Evolutionary conservation across 1,140 invertebrate genomes (phyloP).

Genomic region (Drosophila ironensis): DNA sequence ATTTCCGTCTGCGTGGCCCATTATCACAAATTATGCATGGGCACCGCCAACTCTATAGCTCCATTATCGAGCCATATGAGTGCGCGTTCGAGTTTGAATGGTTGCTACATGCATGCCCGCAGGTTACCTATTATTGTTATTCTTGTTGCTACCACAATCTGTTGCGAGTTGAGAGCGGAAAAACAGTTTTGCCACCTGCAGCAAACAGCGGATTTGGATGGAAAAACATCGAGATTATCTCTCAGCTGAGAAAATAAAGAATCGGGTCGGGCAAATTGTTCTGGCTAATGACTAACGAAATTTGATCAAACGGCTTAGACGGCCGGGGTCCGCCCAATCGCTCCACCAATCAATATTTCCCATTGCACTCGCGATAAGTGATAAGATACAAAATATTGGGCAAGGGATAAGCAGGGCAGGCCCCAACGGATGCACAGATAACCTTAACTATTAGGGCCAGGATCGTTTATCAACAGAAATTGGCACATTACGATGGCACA

Average conservation of each 20-base stretch:
- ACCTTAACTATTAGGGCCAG: too few species aligned
- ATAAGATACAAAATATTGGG: too few species aligned
- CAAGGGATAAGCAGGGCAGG: too few species aligned
- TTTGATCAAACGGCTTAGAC: background rate
- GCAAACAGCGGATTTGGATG: background rate
- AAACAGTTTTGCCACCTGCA: constrained; percentile 16
- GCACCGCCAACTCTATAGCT: background rate
- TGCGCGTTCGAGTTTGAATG: background rate
- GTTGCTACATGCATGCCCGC: too few species aligned
- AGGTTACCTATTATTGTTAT: background rate
- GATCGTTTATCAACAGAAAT: constrained; percentile 19
- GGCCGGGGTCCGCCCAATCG: too few species aligned
- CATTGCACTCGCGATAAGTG: too few species aligned
- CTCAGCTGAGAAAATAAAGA: background rate
- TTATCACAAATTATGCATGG: constrained; percentile 34
- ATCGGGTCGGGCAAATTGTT: background rate
- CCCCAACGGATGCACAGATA: too few species aligned
- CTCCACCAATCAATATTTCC: too few species aligned
- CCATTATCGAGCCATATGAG: background rate
- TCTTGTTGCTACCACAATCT: constrained; percentile 14
- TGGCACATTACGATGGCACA: constrained; percentile 31
- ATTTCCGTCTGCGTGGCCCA: constrained; percentile 10
- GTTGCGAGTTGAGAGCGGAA: background rate
- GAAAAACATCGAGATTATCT: constrained; percentile 2
- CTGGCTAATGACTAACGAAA: too few species aligned